Base-by-base conservation (phyloP, 1,140 invertebrate species). In the Stegodyphus dumicola region DNA sequence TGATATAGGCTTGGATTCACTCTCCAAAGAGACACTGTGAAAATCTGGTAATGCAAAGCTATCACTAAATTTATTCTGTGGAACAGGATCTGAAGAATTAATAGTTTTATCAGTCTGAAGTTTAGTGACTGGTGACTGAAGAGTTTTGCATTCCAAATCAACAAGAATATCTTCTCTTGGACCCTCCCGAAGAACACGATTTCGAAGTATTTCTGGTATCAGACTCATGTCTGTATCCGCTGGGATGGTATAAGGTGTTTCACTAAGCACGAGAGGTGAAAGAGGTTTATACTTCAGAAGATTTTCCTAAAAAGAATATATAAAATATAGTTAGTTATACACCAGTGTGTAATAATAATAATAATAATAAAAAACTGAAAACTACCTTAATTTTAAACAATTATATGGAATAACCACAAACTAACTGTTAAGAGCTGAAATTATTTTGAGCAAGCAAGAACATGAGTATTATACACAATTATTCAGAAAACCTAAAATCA, bases 171-270 rank as follows among this genome's bases (percentile, higher is more conserved):
- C 85, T 64, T 87, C 78, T 5, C n/a, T n/a, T 3, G 66, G 53
- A 15, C 17, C 70, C 65, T 48, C 54, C 66, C 6, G 7, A 53
- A 77, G 48, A 15, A 87, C 79, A 17, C 78, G 67, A 9, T 51
- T 78, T 74, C 77, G 51, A 6, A 88, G 60, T 13, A 86, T 60
- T 77, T 85, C 53, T 11, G 87, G 87, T 66, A 88, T 77, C 10
- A 75, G 56, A 52, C 66, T 77, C 79, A 80, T 70, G 18, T 93
- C 92, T 48, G 93, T 89, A 88, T 92, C 90, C n/a, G 92, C 91
- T n/a, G 93, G 93, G 18, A 93, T 92, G 88, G 93, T 94, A 54
- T 93, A 93, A 9, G 94, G 93, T 87, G 93, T 93, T 52, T 60
- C 60, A 52, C 71, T 84, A n/a, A 84, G 76, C 48, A 13, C 67